Percentiles rank a stretch among this genome's conserved stretches.
phyloP scores from a whole-genome alignment of 2,888 invertebrate genomes.

The Diogma glabrata region DNA sequence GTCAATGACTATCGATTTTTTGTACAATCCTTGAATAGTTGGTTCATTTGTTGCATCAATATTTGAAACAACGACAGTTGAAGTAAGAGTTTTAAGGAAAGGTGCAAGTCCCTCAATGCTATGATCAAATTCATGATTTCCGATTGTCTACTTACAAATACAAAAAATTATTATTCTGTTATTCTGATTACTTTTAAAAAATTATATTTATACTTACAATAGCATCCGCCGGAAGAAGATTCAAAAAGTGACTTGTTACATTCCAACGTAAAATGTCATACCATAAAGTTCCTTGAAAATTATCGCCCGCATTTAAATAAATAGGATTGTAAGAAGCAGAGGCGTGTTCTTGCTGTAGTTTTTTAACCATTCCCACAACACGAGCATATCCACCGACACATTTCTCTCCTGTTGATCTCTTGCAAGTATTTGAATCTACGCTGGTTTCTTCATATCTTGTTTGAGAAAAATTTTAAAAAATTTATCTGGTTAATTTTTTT shows the following conservation, averaged over 20 bases:
- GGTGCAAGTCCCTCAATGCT: conserved; percentile 59
- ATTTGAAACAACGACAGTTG: conserved; percentile 63
- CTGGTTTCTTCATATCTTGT: conserved; percentile 55
- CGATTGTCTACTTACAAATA: conserved; percentile 49
- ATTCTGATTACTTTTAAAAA: not conserved
- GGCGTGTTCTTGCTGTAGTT: conserved; percentile 35
- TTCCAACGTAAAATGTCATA: conserved; percentile 64
- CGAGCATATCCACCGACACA: conserved; percentile 63
- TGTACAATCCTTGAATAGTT: conserved; percentile 44
- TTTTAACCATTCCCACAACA: conserved; percentile 44
- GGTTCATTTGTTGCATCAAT: conserved; percentile 61
- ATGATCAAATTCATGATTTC: conserved; percentile 82
- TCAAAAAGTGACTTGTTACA: conserved; percentile 62
- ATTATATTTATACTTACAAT: conserved; percentile 44
- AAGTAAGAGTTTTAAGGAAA: conserved; percentile 49
- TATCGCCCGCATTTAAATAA: conserved; percentile 71
- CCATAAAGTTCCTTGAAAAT: conserved; percentile 79
- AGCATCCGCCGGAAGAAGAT: conserved; percentile 61
- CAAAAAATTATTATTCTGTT: not conserved
- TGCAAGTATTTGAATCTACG: conserved; percentile 43
- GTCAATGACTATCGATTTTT: conserved; percentile 51
- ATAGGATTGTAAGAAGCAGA: conserved; percentile 41
- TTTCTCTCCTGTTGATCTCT: conserved; percentile 33
- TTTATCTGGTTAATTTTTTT: too few relatives aligned
- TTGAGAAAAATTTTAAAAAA: too few relatives aligned